Conservation (phyloP, 2,113 vertebrate species). For the Emydocephalus ijimae region DNA sequence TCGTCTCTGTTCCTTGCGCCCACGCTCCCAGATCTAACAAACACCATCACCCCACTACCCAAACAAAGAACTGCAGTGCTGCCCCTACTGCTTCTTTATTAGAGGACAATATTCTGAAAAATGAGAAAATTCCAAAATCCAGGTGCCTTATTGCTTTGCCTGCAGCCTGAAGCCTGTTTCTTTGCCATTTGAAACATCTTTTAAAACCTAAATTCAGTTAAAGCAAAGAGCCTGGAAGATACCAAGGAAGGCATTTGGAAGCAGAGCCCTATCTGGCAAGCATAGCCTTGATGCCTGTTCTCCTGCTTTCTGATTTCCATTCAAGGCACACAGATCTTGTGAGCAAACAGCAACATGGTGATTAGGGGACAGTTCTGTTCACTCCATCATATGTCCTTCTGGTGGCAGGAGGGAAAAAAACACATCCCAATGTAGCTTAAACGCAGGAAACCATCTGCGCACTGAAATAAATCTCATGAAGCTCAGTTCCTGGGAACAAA, state of each 20-base stretch:
- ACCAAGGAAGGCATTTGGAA: neutral
- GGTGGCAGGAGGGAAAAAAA: neutral
- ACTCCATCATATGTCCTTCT: neutral
- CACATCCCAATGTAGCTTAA: neutral
- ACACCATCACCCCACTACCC: neutral
- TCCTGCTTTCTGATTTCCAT: neutral
- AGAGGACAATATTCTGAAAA: neutral
- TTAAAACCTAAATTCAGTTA: neutral
- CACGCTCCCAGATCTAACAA: no score
- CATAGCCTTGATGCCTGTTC: neutral
- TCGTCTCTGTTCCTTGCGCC: no score
- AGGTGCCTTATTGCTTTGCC: neutral
- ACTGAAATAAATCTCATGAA: neutral
- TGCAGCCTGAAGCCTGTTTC: neutral
- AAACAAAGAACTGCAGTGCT: neutral
- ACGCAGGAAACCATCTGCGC: neutral
- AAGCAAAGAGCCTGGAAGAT: neutral
- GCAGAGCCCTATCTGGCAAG: neutral
- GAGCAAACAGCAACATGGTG: neutral
- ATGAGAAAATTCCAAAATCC: neutral
- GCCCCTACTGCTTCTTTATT: neutral
- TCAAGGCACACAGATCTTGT: neutral
- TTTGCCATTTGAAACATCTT: neutral
- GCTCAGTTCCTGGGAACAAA: neutral
- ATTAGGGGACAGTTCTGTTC: neutral